These are phyloP conservation scores for Pandemis heparana DNA, from an alignment of 2,888 invertebrate species.

Conservation along the genomic window DNA sequence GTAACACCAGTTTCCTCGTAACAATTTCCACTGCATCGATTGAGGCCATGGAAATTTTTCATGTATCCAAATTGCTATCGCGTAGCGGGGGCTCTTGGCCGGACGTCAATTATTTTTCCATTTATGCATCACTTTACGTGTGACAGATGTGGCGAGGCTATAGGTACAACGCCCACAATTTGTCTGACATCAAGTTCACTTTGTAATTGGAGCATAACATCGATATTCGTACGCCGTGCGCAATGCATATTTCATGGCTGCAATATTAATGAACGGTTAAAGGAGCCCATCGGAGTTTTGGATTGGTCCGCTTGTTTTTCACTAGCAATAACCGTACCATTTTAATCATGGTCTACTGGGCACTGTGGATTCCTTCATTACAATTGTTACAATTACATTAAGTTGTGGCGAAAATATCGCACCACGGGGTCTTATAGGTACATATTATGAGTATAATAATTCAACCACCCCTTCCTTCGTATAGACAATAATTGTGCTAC, in stretches of 20 bases:
- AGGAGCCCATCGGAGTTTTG: too few species aligned
- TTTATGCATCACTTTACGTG: conserved; percentile 45
- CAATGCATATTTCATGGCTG: conserved; percentile 68
- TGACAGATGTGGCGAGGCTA: conserved; percentile 36
- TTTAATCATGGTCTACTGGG: too few species aligned
- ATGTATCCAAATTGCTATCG: background rate
- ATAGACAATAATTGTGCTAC: too few species aligned
- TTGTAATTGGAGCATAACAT: conserved; percentile 67
- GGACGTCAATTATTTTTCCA: conserved; percentile 62
- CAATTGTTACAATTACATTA: too few species aligned
- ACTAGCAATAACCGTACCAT: background rate
- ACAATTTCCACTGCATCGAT: conserved; percentile 13
- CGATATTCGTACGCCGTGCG: conserved; percentile 64
- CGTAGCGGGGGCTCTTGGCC: conserved; percentile 3
- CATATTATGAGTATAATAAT: too few species aligned
- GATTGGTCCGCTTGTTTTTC: background rate
- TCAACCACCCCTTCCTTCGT: too few species aligned
- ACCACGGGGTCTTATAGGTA: too few species aligned
- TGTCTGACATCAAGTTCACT: conserved; percentile 55
- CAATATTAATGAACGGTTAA: conserved; percentile 46
- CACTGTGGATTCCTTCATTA: too few species aligned
- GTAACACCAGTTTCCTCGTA: conserved; percentile 16
- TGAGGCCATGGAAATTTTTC: conserved; percentile 28
- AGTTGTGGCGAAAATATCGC: too few species aligned
- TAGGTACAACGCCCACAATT: conserved; percentile 48